A percentile compares a stretch with the other conserved stretches of the same genome.
Evolutionary conservation across 2,113 vertebrate species (phyloP).

Genomic region (Myotis yumanensis): DNA sequence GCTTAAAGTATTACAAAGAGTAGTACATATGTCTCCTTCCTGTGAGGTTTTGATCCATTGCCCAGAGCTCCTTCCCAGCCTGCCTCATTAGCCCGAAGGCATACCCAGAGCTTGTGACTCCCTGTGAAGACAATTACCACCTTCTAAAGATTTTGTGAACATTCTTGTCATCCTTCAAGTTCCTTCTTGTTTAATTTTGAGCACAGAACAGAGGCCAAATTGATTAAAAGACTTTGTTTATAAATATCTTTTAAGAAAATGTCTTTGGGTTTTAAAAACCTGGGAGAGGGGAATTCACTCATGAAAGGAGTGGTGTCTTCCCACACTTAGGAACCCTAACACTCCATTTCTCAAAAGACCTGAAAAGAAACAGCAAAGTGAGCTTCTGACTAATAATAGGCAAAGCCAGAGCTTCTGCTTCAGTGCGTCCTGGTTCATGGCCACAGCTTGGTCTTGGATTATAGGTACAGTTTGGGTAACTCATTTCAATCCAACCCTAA

Average conservation of each 20-base stretch:
- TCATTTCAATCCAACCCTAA: background rate
- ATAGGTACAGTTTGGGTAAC: background rate
- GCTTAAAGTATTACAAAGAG: too few relatives aligned
- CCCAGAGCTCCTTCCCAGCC: background rate
- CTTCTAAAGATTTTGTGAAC: background rate
- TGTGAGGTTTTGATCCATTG: background rate
- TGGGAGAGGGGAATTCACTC: background rate
- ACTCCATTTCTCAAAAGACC: background rate
- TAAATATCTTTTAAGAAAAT: slow-evolving; percentile 9
- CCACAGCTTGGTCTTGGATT: background rate
- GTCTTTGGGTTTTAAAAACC: slow-evolving; percentile 26
- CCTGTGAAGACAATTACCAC: background rate
- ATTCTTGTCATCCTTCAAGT: background rate
- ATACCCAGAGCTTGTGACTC: background rate
- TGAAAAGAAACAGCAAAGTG: background rate
- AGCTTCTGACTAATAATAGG: background rate
- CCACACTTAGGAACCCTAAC: background rate
- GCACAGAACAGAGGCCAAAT: background rate
- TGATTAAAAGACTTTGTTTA: background rate
- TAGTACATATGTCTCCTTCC: too few relatives aligned
- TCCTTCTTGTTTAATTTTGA: slow-evolving; percentile 12
- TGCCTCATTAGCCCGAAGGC: background rate
- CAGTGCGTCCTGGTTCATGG: background rate
- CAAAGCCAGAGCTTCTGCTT: background rate
- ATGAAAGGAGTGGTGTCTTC: background rate